Conservation (phyloP, 2,888 invertebrate genomes). For the Lochmaea capreae region DNA sequence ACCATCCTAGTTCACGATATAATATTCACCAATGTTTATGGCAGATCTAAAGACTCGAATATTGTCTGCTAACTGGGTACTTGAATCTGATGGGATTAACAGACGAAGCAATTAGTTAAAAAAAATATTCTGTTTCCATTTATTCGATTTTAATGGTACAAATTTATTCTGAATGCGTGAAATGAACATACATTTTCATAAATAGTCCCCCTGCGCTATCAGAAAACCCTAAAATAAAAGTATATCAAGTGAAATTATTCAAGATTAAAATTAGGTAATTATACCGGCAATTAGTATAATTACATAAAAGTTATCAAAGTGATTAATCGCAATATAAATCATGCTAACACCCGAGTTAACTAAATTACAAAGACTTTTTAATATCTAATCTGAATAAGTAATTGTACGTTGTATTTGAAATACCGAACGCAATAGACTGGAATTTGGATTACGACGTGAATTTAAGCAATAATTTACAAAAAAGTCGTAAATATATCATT, state of each 20-base stretch:
- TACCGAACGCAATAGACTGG: slow-evolving; percentile 37
- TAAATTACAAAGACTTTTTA: slow-evolving; percentile 55
- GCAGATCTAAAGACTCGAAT: too few species aligned
- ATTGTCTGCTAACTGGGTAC: too few species aligned
- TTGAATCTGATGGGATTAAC: too few species aligned
- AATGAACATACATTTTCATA: too few species aligned
- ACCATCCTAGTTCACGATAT: too few species aligned
- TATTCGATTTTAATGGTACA: too few species aligned
- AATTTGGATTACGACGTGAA: slow-evolving; percentile 32
- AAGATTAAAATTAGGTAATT: slow-evolving; percentile 53
- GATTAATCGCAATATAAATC: slow-evolving; percentile 60
- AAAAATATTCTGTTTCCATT: too few species aligned
- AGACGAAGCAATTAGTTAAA: too few species aligned
- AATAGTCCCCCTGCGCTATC: neutral
- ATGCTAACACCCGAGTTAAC: slow-evolving; percentile 61
- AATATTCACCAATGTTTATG: too few species aligned
- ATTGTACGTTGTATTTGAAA: slow-evolving; percentile 41
- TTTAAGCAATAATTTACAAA: slow-evolving; percentile 27
- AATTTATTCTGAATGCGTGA: too few species aligned
- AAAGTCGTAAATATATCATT: neutral
- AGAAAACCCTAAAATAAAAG: slow-evolving; percentile 22
- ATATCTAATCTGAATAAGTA: slow-evolving; percentile 53
- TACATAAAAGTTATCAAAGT: slow-evolving; percentile 60
- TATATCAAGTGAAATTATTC: slow-evolving; percentile 32
- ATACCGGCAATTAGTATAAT: slow-evolving; percentile 59